Base-by-base conservation (phyloP, 2,888 invertebrate genomes). In the Parapristionchus giblindavisi region DNA sequence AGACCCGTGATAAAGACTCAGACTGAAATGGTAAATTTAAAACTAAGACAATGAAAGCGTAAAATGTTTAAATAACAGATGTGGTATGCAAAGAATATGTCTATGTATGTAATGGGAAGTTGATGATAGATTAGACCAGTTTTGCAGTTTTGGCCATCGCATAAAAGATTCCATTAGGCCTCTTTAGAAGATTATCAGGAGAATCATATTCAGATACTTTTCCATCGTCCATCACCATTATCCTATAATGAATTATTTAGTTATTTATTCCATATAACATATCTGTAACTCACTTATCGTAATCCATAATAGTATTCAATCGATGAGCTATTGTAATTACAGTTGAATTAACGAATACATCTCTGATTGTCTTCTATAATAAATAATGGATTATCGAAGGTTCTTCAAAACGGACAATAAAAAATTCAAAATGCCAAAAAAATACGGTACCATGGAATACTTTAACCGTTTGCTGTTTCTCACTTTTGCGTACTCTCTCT, bases 261-360 rank as follows among this genome's bases (percentile, higher is more conserved):
- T 52, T 2, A 0, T 36, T 34, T 1, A 1, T 17, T 61, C 17
- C 14, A 36, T 14, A 29, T 2, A n/a, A 21, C 2, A 68, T 24
- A 2, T 3, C 38, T 24, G 38, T 34, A 34, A n/a, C 73, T 43
- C 32, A 78, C 78, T 78, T 78, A 66, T 83, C 81, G 66, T 83
- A 83, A 70, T 83, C 83, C 77, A 83, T 78, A 29, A 83, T 83
- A 8, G 83, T 83, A 38, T 83, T 79, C 8, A 83, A 70, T 58
- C 83, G 76, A 56, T 83, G 83, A 34, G 83, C 83, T 63, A 83
- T 81, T 1, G 83, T 83, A 38, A 83, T 80, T 32, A 83, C 79
- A 17, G 83, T 83, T 0, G 83, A 81, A 6, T 79, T 76, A 17
- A 77, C 78, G 71, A 83, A 83, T 34, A 81, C 80, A 43, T 78